Base-by-base conservation (phyloP, 2,888 invertebrate genomes). In the Anagyrus pseudococci region DNA sequence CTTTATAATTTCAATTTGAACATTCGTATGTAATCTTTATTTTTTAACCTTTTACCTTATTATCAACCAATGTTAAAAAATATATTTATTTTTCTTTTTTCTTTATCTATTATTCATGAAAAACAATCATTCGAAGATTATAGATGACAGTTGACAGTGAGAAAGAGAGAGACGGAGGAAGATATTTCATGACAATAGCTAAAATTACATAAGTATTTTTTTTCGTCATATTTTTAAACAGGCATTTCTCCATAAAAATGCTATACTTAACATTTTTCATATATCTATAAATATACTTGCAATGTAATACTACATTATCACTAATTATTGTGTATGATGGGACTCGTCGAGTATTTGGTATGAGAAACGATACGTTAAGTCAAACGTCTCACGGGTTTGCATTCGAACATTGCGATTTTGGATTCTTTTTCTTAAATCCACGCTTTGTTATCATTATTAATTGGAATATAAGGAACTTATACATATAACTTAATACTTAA, bases 291-390 rank as follows among this genome's bases (percentile, higher is more conserved):
- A 71, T 69, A 68, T 72, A 71, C 70, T 64, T 68, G 69, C 67
- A 67, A 70, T 29, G 29, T 71, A 70, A 70, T 70, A 69, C 71
- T 70, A 66, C 66, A 64, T 70, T 72, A 73, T 73, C 69, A 65
- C 74, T 75, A 75, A 55, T 75, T 75, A 75, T 75, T 74, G 75
- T 75, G 70, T 73, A 61, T 55, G 63, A 55, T 63, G 60, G 58
- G 43, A 63, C 57, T 66, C 62, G 62, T 57, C 50, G 57, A 59
- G 26, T 66, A 66, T 62, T 59, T 69, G 63, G 58, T 69, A 70
- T 70, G 70, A 71, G 59, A 71, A 72, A 73, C 71, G 70, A 72
- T 72, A 70, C 70, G 49, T 61, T 64, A 68, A 69, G 64, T 62
- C 63, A 64, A 66, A 54, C 68, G 67, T 62, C 49, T 65, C 57